Conservation (phyloP, 1,140 invertebrate species). For the Cryptotermes secundus region DNA sequence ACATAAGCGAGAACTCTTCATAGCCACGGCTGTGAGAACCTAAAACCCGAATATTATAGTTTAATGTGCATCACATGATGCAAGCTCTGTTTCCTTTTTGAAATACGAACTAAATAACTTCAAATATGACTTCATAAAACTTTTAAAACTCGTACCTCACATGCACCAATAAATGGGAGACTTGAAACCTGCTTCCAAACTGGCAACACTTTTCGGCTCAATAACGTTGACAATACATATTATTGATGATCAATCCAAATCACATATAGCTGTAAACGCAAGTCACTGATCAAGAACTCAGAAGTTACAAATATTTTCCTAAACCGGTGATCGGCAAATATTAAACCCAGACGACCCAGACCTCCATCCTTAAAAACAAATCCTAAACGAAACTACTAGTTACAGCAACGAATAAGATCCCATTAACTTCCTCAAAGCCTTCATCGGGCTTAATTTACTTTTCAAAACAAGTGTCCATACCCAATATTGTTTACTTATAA, state of each 20-base stretch:
- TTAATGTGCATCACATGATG: too few species aligned
- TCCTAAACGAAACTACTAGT: neutral
- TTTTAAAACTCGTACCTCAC: neutral
- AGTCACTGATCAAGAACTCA: neutral
- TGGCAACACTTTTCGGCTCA: neutral
- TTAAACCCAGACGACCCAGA: neutral
- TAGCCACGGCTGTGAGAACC: too few species aligned
- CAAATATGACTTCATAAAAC: neutral
- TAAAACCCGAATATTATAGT: too few species aligned
- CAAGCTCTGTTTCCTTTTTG: too few species aligned
- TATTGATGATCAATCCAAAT: neutral
- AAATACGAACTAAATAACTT: neutral
- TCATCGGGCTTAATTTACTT: neutral
- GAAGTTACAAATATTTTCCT: neutral
- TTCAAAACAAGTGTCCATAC: conserved; percentile 21
- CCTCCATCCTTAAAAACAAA: neutral
- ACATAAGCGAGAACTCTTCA: too few species aligned
- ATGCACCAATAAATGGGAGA: neutral
- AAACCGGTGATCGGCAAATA: neutral
- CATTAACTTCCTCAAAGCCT: neutral
- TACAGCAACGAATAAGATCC: conserved; percentile 5
- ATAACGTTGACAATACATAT: neutral
- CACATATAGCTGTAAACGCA: neutral
- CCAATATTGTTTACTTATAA: conserved; percentile 20
- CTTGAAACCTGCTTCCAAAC: neutral